Evolutionary conservation across 1,140 invertebrate genomes (phyloP).

Genomic region (Eubasilissa regina): DNA sequence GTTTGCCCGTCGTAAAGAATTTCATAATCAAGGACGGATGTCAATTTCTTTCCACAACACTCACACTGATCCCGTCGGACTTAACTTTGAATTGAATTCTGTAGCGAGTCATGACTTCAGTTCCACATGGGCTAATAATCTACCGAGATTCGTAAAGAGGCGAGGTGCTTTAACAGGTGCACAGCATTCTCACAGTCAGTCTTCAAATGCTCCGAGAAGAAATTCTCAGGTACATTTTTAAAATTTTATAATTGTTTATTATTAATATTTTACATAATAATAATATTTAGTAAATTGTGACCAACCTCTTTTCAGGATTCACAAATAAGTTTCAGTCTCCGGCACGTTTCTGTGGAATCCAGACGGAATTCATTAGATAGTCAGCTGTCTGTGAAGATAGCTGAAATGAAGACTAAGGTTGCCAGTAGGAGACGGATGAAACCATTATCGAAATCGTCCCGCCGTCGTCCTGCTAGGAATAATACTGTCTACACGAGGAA

Average conservation of each 20-base stretch:
- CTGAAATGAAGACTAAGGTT: slow-evolving; percentile 84
- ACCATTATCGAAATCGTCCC: slow-evolving; percentile 66
- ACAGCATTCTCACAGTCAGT: slow-evolving; percentile 74
- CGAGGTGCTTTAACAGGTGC: slow-evolving; percentile 82
- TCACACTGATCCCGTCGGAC: slow-evolving; percentile 90
- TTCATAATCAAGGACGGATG: slow-evolving; percentile 86
- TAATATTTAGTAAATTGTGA: no score
- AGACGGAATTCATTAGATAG: slow-evolving; percentile 88
- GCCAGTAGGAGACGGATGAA: slow-evolving; percentile 71
- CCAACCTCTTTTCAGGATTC: slow-evolving; percentile 80
- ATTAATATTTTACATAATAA: no score
- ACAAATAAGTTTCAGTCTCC: slow-evolving; percentile 85
- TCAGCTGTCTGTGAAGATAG: slow-evolving; percentile 86
- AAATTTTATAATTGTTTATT: neutral
- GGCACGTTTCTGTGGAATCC: slow-evolving; percentile 86
- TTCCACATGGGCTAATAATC: slow-evolving; percentile 90
- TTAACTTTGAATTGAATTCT: slow-evolving; percentile 89
- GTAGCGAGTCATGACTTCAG: slow-evolving; percentile 82
- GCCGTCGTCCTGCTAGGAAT: slow-evolving; percentile 67
- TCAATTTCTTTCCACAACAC: slow-evolving; percentile 90
- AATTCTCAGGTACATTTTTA: slow-evolving; percentile 71
- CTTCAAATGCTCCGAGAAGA: slow-evolving; percentile 69
- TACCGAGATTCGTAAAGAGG: slow-evolving; percentile 88
- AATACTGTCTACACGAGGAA: slow-evolving; percentile 66
- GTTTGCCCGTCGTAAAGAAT: slow-evolving; percentile 89